These are phyloP conservation scores for Dione juno DNA, from an alignment of 2,888 invertebrate species.

Conservation along the genomic window DNA sequence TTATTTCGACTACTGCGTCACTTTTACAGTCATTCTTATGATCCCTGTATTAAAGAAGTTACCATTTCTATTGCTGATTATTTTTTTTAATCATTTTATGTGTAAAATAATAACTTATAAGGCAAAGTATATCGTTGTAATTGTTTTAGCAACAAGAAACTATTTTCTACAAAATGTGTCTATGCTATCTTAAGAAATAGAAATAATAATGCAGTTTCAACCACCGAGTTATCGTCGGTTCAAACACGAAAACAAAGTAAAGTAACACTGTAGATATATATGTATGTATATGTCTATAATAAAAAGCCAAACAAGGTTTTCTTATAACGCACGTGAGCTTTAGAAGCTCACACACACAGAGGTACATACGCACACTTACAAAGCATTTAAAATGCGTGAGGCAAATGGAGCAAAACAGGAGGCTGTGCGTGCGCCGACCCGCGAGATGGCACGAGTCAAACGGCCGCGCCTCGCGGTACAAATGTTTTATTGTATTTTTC, in stretches of 20 bases:
- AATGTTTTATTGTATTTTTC: constrained; percentile 38
- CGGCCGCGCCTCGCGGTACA: constrained; percentile 49
- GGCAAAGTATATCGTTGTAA: background rate
- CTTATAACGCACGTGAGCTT: constrained; percentile 58
- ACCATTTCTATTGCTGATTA: constrained; percentile 10
- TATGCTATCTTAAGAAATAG: background rate
- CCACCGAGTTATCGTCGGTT: background rate
- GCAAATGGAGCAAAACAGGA: constrained; percentile 79
- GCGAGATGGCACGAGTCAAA: constrained; percentile 78
- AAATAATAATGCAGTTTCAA: constrained; percentile 7
- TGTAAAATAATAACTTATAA: background rate
- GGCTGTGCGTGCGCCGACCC: constrained; percentile 81
- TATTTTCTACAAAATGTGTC: background rate
- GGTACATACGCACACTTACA: constrained; percentile 58
- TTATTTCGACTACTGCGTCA: constrained; percentile 23
- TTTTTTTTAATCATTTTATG: background rate
- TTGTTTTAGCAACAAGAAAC: background rate
- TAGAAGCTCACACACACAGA: constrained; percentile 46
- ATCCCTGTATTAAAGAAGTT: constrained; percentile 19
- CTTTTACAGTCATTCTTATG: constrained; percentile 15
- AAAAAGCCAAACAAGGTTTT: constrained; percentile 29
- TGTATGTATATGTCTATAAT: background rate
- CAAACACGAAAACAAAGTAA: constrained; percentile 4
- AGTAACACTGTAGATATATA: background rate
- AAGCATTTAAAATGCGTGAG: constrained; percentile 68